Evolutionary conservation across 2,113 vertebrate species (phyloP).

Genomic region (Alces alces): DNA sequence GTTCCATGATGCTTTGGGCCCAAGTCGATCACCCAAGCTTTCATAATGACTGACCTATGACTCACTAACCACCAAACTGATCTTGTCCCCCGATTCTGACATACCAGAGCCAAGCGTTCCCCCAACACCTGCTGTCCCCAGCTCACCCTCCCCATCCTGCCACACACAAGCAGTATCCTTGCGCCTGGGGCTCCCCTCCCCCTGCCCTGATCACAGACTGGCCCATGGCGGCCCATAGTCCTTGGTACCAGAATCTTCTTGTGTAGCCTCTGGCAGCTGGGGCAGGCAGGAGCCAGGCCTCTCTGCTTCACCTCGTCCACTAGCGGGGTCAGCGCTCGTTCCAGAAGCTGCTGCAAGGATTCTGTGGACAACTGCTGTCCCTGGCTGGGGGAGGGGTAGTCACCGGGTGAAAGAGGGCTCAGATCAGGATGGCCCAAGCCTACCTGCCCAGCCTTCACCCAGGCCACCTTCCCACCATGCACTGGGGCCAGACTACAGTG

Average conservation of each 20-base stretch:
- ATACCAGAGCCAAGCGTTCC: background rate
- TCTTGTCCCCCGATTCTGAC: background rate
- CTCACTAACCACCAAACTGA: background rate
- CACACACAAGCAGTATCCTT: background rate
- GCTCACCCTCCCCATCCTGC: background rate
- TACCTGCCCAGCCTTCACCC: background rate
- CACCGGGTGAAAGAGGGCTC: background rate
- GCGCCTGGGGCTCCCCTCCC: background rate
- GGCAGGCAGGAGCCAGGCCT: conserved; percentile 61
- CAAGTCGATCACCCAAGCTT: background rate
- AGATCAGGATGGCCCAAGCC: background rate
- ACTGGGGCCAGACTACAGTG: no score
- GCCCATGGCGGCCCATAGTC: background rate
- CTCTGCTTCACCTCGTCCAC: conserved; percentile 73
- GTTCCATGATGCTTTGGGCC: background rate
- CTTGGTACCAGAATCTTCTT: conserved; percentile 76
- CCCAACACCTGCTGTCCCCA: background rate
- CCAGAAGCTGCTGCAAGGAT: conserved; percentile 72
- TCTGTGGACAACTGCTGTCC: conserved; percentile 67
- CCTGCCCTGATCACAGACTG: background rate
- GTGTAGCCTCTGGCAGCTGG: conserved; percentile 75
- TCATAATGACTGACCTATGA: background rate
- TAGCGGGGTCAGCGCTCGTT: conserved; percentile 57
- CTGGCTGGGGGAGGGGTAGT: conserved; percentile 52
- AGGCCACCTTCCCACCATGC: background rate